Conservation (phyloP, 2,113 vertebrate genomes). For the Pseudopodoces humilis region DNA sequence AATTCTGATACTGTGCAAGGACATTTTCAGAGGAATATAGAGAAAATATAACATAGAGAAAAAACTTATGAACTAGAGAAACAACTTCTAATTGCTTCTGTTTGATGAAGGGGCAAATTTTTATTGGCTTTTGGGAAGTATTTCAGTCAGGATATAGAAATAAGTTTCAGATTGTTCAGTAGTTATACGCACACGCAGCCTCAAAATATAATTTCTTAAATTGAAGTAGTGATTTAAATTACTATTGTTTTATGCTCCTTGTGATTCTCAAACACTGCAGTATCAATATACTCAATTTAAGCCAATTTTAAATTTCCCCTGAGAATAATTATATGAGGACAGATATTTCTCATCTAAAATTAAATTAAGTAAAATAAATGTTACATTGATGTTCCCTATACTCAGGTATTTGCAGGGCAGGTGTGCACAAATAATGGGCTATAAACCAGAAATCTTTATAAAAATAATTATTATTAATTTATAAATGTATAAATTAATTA, state of each 20-base stretch:
- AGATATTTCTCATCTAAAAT: not conserved
- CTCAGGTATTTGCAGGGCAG: not conserved
- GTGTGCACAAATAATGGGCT: not conserved
- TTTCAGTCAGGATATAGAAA: not conserved
- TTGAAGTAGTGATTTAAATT: not conserved
- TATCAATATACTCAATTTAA: not conserved
- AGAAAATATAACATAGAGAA: not conserved
- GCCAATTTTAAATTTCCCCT: conserved; percentile 7
- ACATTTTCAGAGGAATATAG: not conserved
- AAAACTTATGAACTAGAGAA: not conserved
- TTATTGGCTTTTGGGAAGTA: not conserved
- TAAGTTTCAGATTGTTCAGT: not conserved
- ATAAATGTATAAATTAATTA: not conserved
- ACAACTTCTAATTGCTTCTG: not conserved
- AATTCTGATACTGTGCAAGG: not conserved
- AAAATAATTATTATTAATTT: not conserved
- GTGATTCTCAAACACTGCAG: not conserved
- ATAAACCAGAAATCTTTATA: not conserved
- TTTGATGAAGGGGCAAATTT: not conserved
- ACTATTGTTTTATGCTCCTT: not conserved
- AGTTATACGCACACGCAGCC: not conserved
- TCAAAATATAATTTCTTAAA: not conserved
- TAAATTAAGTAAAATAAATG: not conserved
- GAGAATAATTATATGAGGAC: not conserved
- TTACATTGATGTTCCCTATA: not conserved